Conservation (phyloP, 1,140 invertebrate species). For the Drosophila rufa region DNA sequence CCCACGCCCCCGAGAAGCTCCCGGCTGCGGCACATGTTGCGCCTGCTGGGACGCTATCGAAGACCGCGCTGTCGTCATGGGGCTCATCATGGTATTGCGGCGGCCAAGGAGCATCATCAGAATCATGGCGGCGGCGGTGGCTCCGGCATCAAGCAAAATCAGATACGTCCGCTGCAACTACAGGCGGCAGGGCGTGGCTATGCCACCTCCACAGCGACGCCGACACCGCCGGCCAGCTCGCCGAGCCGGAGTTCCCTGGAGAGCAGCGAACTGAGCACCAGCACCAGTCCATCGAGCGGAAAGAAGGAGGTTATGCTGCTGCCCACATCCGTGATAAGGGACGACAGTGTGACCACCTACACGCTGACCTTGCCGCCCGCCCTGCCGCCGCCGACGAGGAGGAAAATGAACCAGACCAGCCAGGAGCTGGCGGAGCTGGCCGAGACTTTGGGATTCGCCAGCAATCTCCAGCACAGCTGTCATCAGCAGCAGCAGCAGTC, state of each 20-base stretch:
- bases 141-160: slow-evolving; percentile 76
- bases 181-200: slow-evolving; percentile 53
- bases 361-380: slow-evolving; percentile 85
- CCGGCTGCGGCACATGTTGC: slow-evolving; percentile 77
- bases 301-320: slow-evolving; percentile 72
- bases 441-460: slow-evolving; percentile 85
- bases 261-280: slow-evolving; percentile 78
- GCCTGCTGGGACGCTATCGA: slow-evolving; percentile 76
- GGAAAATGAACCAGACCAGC: slow-evolving; percentile 85
- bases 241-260: slow-evolving; percentile 60
- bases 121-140: slow-evolving; percentile 26
- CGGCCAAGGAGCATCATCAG: slow-evolving; percentile 50
- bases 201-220: slow-evolving; percentile 47
- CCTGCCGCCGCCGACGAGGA: slow-evolving; percentile 85
- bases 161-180: slow-evolving; percentile 79
- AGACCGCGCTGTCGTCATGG: slow-evolving; percentile 62
- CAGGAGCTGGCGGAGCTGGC: slow-evolving; percentile 86
- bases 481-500: slow-evolving; percentile 20
- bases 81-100: slow-evolving; percentile 30
- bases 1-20: slow-evolving; percentile 60
- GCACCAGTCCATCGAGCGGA: slow-evolving; percentile 66
- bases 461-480: slow-evolving; percentile 26
- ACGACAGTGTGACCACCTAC: slow-evolving; percentile 73
- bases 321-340: slow-evolving; percentile 83
- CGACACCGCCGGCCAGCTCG: slow-evolving; percentile 49